Evolutionary conservation across 2,113 vertebrate genomes (phyloP).

Genomic region (Miniopterus natalensis): DNA sequence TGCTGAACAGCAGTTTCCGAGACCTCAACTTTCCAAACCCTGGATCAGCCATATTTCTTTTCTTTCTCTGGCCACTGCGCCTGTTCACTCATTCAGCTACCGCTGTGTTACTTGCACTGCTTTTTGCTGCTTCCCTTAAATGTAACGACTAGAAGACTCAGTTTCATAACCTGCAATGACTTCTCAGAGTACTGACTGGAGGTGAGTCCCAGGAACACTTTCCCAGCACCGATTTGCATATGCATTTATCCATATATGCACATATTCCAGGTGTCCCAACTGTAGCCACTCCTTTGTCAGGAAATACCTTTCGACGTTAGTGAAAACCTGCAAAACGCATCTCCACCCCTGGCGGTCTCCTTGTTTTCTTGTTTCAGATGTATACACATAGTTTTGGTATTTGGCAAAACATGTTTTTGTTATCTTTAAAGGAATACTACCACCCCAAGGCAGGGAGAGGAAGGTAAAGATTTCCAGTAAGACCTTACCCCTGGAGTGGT

Average conservation of each 20-base stretch:
- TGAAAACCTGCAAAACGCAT: background rate
- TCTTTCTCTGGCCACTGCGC: background rate
- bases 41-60: background rate
- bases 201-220: constrained; percentile 73
- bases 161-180: constrained; percentile 72
- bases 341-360: background rate
- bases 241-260: background rate
- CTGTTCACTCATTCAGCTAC: background rate
- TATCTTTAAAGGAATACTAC: background rate
- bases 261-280: background rate
- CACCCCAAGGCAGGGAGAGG: background rate
- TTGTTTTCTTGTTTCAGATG: constrained; percentile 47
- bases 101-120: constrained; percentile 53
- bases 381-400: constrained; percentile 56
- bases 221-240: constrained; percentile 74
- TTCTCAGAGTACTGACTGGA: constrained; percentile 20
- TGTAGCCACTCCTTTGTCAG: constrained; percentile 26
- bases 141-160: constrained; percentile 59
- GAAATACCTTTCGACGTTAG: background rate
- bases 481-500: background rate
- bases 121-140: constrained; percentile 65
- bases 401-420: constrained; percentile 34
- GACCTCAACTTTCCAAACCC: constrained; percentile 26
- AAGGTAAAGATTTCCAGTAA: background rate
- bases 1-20: background rate